Percentiles rank a stretch among this genome's conserved stretches.
Conservation (phyloP, 1,140 invertebrate species). For the Condylostylus longicornis region DNA sequence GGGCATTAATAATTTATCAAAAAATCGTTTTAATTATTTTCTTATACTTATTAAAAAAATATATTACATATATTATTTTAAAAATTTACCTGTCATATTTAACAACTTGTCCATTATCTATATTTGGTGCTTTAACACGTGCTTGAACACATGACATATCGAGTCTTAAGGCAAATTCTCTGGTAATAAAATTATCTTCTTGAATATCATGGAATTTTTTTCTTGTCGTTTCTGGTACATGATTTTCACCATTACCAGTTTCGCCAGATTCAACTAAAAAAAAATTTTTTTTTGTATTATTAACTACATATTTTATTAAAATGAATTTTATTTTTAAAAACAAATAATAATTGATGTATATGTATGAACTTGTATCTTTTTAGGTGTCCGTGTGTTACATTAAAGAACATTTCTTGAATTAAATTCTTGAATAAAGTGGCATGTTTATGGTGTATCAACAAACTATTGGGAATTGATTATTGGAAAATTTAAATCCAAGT, state of each 20-base stretch:
- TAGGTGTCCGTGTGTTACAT: not conserved
- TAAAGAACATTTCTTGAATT: too few species aligned
- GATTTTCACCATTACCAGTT: not conserved
- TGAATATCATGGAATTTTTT: conserved; percentile 14
- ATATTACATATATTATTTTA: not conserved
- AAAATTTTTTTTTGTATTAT: too few species aligned
- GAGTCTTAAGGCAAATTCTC: conserved; percentile 11
- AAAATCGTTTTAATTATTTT: not conserved
- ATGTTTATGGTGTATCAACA: too few species aligned
- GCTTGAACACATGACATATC: conserved; percentile 23
- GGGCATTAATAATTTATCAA: not conserved
- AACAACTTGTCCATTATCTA: conserved; percentile 18
- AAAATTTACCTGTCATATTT: conserved; percentile 15
- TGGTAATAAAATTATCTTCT: conserved; percentile 16
- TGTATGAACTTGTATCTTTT: not conserved
- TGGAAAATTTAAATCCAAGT: too few species aligned
- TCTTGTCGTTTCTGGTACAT: conserved; percentile 1
- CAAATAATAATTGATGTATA: not conserved
- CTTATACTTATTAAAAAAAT: not conserved
- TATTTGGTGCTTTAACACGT: conserved; percentile 19
- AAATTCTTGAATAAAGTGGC: too few species aligned
- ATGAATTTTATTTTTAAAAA: not conserved
- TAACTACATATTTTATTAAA: not conserved
- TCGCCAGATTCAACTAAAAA: conserved; percentile 1
- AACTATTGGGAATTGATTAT: too few species aligned